Percentiles rank a stretch among this genome's conserved stretches.
These are phyloP conservation scores for Lutjanus erythropterus DNA, from an alignment of 2,113 vertebrate species.

Conservation along the genomic window DNA sequence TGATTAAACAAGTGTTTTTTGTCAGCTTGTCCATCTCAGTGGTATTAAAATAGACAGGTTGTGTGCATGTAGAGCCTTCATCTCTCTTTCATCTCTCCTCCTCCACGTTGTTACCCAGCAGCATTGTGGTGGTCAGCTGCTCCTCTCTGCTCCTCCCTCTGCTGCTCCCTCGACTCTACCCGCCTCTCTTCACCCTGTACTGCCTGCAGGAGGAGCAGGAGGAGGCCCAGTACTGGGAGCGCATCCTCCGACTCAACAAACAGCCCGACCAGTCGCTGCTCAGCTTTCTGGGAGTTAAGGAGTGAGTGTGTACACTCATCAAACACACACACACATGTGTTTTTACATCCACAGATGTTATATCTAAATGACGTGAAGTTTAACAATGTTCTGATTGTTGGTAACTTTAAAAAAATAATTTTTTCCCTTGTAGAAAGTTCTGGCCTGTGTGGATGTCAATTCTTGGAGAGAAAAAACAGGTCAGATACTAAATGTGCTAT, in stretches of 20 bases:
- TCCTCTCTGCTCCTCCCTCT: constrained; percentile 93
- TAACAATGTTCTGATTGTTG: background rate
- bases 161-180: constrained; percentile 94
- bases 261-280: constrained; percentile 92
- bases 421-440: constrained; percentile 89
- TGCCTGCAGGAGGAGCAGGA: constrained; percentile 92
- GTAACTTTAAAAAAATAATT: background rate
- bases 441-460: constrained; percentile 91
- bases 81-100: background rate
- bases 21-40: background rate
- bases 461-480: constrained; percentile 93
- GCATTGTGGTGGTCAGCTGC: constrained; percentile 87
- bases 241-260: constrained; percentile 92
- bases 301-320: constrained; percentile 81
- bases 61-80: background rate
- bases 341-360: background rate
- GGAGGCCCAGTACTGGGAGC: constrained; percentile 94
- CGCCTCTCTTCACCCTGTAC: constrained; percentile 95
- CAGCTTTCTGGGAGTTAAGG: constrained; percentile 92
- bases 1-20: background rate
- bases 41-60: background rate
- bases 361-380: background rate
- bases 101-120: constrained; percentile 22
- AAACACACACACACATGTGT: background rate
- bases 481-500: constrained; percentile 53